Evolutionary conservation across 2,797 vertebrate genomes (phyloP).

Genomic region (Anguilla megastoma): DNA sequence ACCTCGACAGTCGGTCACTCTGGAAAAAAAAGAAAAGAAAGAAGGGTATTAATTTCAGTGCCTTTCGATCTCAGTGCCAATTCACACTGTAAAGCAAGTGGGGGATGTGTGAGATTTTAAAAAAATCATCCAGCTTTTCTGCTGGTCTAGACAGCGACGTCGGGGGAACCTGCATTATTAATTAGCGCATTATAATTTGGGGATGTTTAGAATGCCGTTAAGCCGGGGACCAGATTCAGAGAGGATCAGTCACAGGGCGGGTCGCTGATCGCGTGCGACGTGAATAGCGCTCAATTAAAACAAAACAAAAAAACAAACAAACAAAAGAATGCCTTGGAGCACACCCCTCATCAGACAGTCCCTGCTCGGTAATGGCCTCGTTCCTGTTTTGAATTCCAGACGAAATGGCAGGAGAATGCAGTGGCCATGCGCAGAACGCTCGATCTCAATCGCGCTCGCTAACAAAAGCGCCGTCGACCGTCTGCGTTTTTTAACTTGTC

Average conservation of each 20-base stretch:
- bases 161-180: slow-evolving; percentile 19
- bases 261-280: slow-evolving; percentile 11
- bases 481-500: neutral
- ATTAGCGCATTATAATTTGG: slow-evolving; percentile 9
- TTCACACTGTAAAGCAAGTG: slow-evolving; percentile 27
- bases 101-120: neutral
- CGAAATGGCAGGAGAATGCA: neutral
- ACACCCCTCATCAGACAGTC: slow-evolving; percentile 26
- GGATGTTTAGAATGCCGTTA: neutral
- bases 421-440: neutral
- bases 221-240: neutral
- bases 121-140: slow-evolving; percentile 34
- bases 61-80: neutral
- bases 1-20: slow-evolving; percentile 91
- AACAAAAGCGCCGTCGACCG: neutral
- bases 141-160: slow-evolving; percentile 40
- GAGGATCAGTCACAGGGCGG: neutral
- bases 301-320: neutral
- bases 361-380: slow-evolving; percentile 24
- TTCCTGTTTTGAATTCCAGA: neutral
- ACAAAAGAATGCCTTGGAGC: neutral
- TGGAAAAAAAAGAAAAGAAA: slow-evolving; percentile 59
- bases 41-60: slow-evolving; percentile 18
- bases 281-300: slow-evolving; percentile 33
- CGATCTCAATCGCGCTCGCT: neutral